Evolutionary conservation across 2,888 invertebrate genomes (phyloP).

Genomic region (Polyommatus icarus): DNA sequence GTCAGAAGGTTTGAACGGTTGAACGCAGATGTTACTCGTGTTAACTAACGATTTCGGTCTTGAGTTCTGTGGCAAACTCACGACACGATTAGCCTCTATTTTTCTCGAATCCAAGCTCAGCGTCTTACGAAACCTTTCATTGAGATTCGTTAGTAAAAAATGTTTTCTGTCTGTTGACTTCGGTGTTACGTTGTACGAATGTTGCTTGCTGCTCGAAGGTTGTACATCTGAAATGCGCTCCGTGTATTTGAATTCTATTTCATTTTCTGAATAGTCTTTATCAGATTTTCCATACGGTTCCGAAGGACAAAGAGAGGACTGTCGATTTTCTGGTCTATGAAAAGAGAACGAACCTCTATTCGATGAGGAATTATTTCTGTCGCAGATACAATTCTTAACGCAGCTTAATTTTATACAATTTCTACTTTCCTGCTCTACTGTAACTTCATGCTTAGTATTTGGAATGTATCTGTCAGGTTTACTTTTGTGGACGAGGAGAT

Average conservation of each 20-base stretch:
- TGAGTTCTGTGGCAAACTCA: conserved; percentile 62
- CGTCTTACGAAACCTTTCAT: conserved; percentile 74
- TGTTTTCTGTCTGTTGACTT: conserved; percentile 71
- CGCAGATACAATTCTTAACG: conserved; percentile 68
- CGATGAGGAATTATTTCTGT: conserved; percentile 62
- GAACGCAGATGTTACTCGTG: conserved; percentile 67
- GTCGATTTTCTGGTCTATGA: conserved; percentile 64
- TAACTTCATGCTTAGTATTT: conserved; percentile 59
- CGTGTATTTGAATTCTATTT: conserved; percentile 74
- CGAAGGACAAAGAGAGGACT: conserved; percentile 57
- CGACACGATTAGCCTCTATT: conserved; percentile 64
- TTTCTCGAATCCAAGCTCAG: conserved; percentile 75
- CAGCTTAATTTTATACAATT: conserved; percentile 65
- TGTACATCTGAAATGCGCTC: conserved; percentile 71
- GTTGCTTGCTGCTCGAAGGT: conserved; percentile 70
- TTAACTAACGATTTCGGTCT: conserved; percentile 74
- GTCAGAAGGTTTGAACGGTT: conserved; percentile 58
- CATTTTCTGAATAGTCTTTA: conserved; percentile 68
- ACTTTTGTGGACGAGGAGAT: conserved; percentile 68
- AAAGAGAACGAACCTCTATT: conserved; percentile 72
- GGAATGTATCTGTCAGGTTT: conserved; percentile 71
- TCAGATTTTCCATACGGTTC: conserved; percentile 55
- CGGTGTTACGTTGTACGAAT: conserved; percentile 70
- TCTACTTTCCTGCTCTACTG: conserved; percentile 60
- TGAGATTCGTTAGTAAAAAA: conserved; percentile 69